Conservation (phyloP, 2,797 vertebrate species). For the Anguilla anguilla region DNA sequence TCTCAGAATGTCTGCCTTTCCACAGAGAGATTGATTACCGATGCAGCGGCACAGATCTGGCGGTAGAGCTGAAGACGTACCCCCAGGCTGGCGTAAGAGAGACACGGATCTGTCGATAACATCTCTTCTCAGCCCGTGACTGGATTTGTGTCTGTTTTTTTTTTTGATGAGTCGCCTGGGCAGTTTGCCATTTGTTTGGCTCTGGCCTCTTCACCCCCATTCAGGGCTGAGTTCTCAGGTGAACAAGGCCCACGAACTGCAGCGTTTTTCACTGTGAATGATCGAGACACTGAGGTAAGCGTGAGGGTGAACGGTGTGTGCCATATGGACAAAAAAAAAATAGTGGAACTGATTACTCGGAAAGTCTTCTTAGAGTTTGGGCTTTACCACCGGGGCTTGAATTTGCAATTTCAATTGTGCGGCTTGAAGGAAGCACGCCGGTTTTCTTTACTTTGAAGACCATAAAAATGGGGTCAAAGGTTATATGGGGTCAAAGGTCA, state of each 20-base stretch:
- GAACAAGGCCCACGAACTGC: not conserved
- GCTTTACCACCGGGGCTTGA: not conserved
- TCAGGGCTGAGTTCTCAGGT: not conserved
- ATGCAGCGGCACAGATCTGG: not conserved
- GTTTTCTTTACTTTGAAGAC: constrained; percentile 14
- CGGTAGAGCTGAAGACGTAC: not conserved
- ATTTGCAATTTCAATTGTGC: not conserved
- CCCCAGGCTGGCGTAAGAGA: not conserved
- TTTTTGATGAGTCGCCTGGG: not conserved
- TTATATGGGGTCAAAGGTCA: not conserved
- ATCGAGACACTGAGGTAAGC: not conserved
- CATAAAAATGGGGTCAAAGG: not conserved
- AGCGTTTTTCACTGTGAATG: not conserved
- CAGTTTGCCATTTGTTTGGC: not conserved
- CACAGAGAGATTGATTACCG: not conserved
- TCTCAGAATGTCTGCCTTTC: not conserved
- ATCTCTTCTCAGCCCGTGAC: not conserved
- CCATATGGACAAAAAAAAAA: not conserved
- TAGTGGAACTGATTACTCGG: not conserved
- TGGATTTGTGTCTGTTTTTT: not conserved
- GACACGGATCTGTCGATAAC: not conserved
- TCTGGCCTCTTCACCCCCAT: not conserved
- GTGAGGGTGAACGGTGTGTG: not conserved
- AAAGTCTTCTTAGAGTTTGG: not conserved
- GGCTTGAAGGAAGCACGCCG: not conserved